Conservation (phyloP, 1,140 invertebrate genomes). For the Heliothis subflexa region DNA sequence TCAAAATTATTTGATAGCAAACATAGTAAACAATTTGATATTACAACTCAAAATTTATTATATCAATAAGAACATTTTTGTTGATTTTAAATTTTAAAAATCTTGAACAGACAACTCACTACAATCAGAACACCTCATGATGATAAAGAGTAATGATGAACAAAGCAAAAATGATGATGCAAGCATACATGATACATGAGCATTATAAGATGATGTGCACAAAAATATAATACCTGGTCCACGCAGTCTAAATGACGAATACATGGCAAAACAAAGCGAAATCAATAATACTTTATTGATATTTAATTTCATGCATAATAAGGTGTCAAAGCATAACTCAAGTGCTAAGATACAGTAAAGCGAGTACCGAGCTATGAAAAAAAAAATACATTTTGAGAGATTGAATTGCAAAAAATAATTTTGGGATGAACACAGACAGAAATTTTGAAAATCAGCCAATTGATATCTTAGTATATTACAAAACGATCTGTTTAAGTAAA, state of each 20-base stretch:
- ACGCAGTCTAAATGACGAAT: conserved; percentile 13
- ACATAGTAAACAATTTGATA: background rate
- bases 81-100: background rate
- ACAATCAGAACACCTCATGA: background rate
- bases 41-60: background rate
- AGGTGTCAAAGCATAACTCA: conserved; percentile 7
- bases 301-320: conserved; percentile 12
- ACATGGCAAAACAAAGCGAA: background rate
- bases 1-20: background rate
- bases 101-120: background rate
- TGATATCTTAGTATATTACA: background rate
- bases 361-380: conserved; percentile 27
- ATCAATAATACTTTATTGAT: background rate
- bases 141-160: background rate
- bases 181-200: conserved; percentile 4
- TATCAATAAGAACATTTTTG: background rate
- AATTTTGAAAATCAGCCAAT: conserved; percentile 23
- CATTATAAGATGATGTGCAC: background rate
- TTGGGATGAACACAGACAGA: background rate
- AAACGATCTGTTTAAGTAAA: background rate
- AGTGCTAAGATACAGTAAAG: conserved; percentile 1
- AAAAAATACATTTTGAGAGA: conserved; percentile 30
- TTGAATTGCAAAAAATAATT: conserved; percentile 38
- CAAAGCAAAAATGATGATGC: conserved; percentile 39
- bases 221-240: conserved; percentile 6